Base-by-base conservation (phyloP, 2,888 invertebrate genomes). In the Ophioninae sp. region DNA sequence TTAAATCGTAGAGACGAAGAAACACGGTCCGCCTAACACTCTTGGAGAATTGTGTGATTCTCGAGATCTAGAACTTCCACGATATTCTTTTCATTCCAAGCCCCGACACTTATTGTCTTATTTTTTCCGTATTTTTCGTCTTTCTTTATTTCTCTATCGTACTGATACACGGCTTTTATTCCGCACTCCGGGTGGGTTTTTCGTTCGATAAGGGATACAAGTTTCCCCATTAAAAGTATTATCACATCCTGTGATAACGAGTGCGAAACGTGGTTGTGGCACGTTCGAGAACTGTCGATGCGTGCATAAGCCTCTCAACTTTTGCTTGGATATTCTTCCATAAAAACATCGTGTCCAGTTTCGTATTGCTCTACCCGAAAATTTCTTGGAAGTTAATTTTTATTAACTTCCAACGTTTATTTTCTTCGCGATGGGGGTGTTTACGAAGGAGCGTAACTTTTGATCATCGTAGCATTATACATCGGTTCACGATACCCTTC, bases 181-280 rank as follows among this genome's bases (percentile, higher is more conserved):
- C 39, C 65, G 61, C 23, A 64, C 72, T 20, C 10, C 21, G 44
- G 64, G 30, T 21, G 65, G 62, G 68, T 37, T 30, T 61, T 80
- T 73, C 68, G 79, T 73, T 83, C 83, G 83, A 83, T 76, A 83
- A 83, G 83, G 77, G 77, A 62, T 77, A 77, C 80, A 80, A 83
- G 83, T 83, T 83, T 80, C 80, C 77, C 83, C 77, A 83, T 83
- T 83, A 83, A 83, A 83, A 83, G 73, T 83, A 83, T 83, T 80
- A 83, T 73, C 83, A 62, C 83, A 77, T 80, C 76, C 77, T 72
- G 72, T 69, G 83, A 83, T 83, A 83, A 80, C 77, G 83, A 83
- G 83, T 77, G 80, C 57, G 69, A 59, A 80, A 77, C 83, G 77
- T 65, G 73, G 59, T 62, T 57, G 69, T 73, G 76, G 64, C 83